phyloP scores from a whole-genome alignment of 2,888 invertebrate species.

The Noctua comes region DNA sequence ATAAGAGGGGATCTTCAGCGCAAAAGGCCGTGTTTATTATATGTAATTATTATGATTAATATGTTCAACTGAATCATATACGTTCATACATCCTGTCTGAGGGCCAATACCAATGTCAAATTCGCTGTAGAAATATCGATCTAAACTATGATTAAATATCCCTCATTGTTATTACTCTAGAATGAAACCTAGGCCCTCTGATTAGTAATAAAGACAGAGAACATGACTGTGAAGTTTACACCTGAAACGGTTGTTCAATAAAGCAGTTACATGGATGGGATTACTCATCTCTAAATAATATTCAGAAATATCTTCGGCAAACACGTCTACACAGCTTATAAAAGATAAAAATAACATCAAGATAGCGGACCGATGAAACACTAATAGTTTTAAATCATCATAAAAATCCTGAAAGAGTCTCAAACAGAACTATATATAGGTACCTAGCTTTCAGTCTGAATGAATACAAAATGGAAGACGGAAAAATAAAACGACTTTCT shows the following conservation, averaged over 20 bases:
- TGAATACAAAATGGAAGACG: slow-evolving; percentile 32
- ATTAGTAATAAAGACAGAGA: background rate
- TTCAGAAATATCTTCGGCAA: slow-evolving; percentile 36
- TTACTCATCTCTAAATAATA: slow-evolving; percentile 29
- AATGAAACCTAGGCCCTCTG: background rate
- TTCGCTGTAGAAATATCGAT: background rate
- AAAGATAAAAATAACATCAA: slow-evolving; percentile 48
- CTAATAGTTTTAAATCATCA: slow-evolving; percentile 62
- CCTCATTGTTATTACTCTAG: background rate
- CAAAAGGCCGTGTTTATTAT: background rate
- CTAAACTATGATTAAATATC: background rate
- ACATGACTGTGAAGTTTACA: background rate
- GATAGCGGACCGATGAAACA: slow-evolving; percentile 53
- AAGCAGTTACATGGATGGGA: background rate
- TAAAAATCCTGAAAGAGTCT: slow-evolving; percentile 54
- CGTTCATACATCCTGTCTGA: background rate
- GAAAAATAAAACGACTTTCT: slow-evolving; percentile 47
- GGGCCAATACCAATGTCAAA: background rate
- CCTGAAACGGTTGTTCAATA: background rate
- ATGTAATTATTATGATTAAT: too few species aligned
- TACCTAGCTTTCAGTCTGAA: slow-evolving; percentile 27
- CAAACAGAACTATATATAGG: slow-evolving; percentile 43
- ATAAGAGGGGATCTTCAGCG: background rate
- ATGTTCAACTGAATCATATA: background rate
- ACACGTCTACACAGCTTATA: slow-evolving; percentile 33